Percentiles rank a stretch among this genome's conserved stretches.
phyloP scores from a whole-genome alignment of 2,888 invertebrate species.

The Plusia festucae region DNA sequence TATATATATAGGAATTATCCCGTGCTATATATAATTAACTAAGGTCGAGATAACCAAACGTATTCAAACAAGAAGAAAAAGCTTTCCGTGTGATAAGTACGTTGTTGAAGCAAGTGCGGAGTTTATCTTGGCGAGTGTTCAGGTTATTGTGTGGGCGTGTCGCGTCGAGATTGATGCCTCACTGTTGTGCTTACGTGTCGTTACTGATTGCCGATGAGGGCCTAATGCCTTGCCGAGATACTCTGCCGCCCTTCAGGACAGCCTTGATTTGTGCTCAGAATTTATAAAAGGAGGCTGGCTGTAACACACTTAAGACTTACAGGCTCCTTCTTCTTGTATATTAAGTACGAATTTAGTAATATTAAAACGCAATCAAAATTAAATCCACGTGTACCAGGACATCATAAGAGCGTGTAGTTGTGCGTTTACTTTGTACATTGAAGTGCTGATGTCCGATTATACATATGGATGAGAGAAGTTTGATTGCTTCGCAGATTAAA shows the following conservation, averaged over 20 bases:
- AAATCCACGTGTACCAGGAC: slow-evolving; percentile 8
- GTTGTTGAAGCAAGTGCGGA: background rate
- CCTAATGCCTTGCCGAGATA: background rate
- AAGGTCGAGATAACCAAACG: background rate
- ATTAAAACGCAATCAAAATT: background rate
- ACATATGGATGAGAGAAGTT: slow-evolving; percentile 68
- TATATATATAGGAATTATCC: no score
- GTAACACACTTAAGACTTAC: background rate
- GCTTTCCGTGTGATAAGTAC: background rate
- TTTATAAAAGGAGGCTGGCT: background rate
- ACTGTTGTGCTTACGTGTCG: slow-evolving; percentile 7
- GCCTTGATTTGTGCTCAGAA: background rate
- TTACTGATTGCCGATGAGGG: background rate
- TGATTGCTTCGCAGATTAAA: slow-evolving; percentile 60
- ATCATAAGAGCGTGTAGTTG: slow-evolving; percentile 14
- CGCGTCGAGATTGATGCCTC: slow-evolving; percentile 7
- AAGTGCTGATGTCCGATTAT: slow-evolving; percentile 51
- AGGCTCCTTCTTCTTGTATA: background rate
- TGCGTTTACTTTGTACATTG: slow-evolving; percentile 41
- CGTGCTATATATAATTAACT: no score
- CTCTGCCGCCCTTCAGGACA: background rate
- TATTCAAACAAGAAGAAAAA: background rate
- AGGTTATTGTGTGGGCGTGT: slow-evolving; percentile 12
- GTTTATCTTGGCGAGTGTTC: slow-evolving; percentile 5
- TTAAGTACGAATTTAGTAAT: background rate